phyloP scores from a whole-genome alignment of 2,113 vertebrate species.

The Macrotis lagotis region DNA sequence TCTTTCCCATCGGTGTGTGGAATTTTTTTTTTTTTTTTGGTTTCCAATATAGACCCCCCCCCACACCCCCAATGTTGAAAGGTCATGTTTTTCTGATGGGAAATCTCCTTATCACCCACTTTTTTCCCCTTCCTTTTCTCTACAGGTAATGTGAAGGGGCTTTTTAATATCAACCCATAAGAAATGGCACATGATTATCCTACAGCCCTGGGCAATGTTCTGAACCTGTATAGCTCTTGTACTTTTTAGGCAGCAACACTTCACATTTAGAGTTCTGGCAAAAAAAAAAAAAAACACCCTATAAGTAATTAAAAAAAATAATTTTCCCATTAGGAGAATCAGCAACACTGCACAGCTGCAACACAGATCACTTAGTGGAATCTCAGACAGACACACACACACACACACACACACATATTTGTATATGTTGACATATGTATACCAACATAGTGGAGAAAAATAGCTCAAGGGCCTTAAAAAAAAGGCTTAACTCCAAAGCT shows the following conservation, averaged over 20 bases:
- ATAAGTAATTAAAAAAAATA: neutral
- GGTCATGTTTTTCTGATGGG: neutral
- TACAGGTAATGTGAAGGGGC: neutral
- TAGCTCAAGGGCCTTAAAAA: neutral
- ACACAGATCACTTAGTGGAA: neutral
- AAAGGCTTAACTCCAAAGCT: neutral
- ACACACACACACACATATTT: too few relatives aligned
- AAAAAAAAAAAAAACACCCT: constrained; percentile 11
- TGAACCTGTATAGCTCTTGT: neutral
- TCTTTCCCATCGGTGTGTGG: fast-evolving
- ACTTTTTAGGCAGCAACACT: neutral
- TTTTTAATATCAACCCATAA: neutral
- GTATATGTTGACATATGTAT: neutral
- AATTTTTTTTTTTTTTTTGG: neutral
- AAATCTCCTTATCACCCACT: neutral
- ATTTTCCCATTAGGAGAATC: neutral
- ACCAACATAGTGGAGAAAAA: neutral
- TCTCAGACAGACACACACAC: neutral
- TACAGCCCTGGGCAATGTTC: neutral
- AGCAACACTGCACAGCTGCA: neutral
- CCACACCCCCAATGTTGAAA: neutral
- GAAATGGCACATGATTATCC: neutral
- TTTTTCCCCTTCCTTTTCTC: neutral
- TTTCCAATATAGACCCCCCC: too few relatives aligned
- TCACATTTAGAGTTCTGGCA: neutral